A percentile compares a stretch with the other conserved stretches of the same genome.
These are phyloP conservation scores for Zoanthus solanderi DNA, from an alignment of 92 coral and sea anemone species.

Conservation along the genomic window DNA sequence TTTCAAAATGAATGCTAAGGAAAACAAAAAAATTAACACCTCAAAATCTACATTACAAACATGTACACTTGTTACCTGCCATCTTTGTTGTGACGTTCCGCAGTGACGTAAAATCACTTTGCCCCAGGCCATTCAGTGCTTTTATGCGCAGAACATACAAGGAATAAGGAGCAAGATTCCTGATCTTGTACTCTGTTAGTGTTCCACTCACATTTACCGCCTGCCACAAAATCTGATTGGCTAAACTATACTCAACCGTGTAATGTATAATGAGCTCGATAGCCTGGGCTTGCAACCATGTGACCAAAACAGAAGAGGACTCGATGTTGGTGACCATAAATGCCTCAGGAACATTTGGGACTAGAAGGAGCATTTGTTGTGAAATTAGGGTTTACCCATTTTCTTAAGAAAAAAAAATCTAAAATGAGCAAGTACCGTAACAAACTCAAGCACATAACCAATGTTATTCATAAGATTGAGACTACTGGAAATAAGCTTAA, in stretches of 20 bases:
- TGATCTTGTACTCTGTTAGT: constrained; percentile 52
- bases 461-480: too few relatives aligned
- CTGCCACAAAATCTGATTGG: constrained; percentile 61
- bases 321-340: constrained; percentile 55
- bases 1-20: too few relatives aligned
- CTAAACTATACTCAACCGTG: constrained; percentile 69
- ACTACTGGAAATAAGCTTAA: too few relatives aligned
- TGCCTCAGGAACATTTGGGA: constrained; percentile 71
- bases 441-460: too few relatives aligned
- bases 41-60: not conserved
- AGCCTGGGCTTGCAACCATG: constrained; percentile 71
- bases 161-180: constrained; percentile 68
- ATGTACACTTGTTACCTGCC: constrained; percentile 53
- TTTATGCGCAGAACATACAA: constrained; percentile 74
- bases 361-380: constrained; percentile 43
- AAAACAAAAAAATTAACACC: too few relatives aligned
- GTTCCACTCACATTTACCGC: constrained; percentile 55
- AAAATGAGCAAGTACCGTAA: not conserved
- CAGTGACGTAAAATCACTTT: constrained; percentile 61
- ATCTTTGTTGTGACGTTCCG: constrained; percentile 75
- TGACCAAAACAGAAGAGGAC: constrained; percentile 71
- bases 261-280: constrained; percentile 74
- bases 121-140: constrained; percentile 88
- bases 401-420: not conserved
- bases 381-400: not conserved